These are phyloP conservation scores for Heliothis peltigera DNA, from an alignment of 2,888 invertebrate genomes.

Conservation along the genomic window DNA sequence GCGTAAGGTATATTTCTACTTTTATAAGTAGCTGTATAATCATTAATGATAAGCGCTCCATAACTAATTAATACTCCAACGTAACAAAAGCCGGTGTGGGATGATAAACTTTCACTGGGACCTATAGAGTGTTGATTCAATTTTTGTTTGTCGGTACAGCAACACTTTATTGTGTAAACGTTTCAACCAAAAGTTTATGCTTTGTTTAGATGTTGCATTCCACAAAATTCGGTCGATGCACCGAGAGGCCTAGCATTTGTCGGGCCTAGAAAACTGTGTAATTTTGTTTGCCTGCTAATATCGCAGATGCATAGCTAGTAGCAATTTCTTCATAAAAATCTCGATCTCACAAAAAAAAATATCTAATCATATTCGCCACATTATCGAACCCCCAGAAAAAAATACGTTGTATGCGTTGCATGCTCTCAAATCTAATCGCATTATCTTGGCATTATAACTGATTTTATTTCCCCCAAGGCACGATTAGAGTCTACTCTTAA, in stretches of 20 bases:
- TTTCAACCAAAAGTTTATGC: constrained; percentile 44
- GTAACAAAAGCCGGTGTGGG: constrained; percentile 40
- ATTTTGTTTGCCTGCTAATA: neutral
- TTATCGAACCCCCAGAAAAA: no score
- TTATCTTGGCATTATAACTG: no score
- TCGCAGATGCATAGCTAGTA: no score
- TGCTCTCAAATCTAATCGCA: no score
- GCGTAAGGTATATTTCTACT: no score
- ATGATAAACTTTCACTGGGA: constrained; percentile 52
- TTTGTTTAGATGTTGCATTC: constrained; percentile 50
- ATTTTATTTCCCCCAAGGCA: no score
- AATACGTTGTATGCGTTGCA: no score
- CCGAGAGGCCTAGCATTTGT: constrained; percentile 7
- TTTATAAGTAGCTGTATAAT: neutral
- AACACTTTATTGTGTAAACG: constrained; percentile 51
- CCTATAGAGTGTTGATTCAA: constrained; percentile 53
- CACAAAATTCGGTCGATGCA: constrained; percentile 48
- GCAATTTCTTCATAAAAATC: no score
- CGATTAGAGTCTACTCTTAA: no score
- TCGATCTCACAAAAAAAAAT: no score
- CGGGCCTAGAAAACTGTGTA: neutral
- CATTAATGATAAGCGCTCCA: constrained; percentile 8
- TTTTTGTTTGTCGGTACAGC: constrained; percentile 51
- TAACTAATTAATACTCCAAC: constrained; percentile 28
- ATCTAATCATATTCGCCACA: no score